Evolutionary conservation across 2,113 vertebrate species (phyloP), one percentile per base, ranked within the genome.

Genomic region (Chionomys nivalis): DNA sequence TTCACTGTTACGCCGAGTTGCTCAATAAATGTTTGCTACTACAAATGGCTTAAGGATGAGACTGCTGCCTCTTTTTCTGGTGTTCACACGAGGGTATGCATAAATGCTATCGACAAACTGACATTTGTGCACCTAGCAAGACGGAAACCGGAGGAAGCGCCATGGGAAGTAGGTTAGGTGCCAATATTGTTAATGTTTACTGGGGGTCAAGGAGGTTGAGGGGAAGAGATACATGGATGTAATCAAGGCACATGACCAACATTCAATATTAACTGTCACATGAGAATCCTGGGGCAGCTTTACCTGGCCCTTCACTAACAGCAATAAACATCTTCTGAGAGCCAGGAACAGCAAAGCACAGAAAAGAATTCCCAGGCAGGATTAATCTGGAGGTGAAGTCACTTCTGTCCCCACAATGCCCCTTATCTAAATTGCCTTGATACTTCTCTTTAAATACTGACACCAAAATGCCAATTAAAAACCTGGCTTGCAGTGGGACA

Each of bases 31-130:
- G 85, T 44, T 87, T 86, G 87, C 58, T 94, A 83, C 85, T 24
- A 70, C 65, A 49, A 96, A 66, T 81, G 65, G 76, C 72, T 86
- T 72, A 1, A 0, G 97, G 98, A 96, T 96, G 97, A 98, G 28
- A 94, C 97, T 77, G 42, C 47, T 89, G 61, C 87, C 94, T 76
- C 52, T 36, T 98, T 95, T 83, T 87, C n/a, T 96, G 94, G 81
- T 97, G 96, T 96, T 98, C 97, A 89, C 96, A 65, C 0, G 79
- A 98, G 97, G 94, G 94, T 94, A 95, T 97, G 97, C 97, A 95
- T 95, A 97, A 97, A 98, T 96, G 85, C 97, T 94, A 97, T 96
- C 85, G 95, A 97, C 94, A 95, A 97, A 91, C 83, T 92, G 97
- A 90, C 94, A 96, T 23, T 96, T 96, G 95, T 97, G 97, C 93